A percentile compares a stretch with the other conserved stretches of the same genome.
These are phyloP conservation scores for Pelvicachromis taeniatus DNA, from an alignment of 2,113 vertebrate species.

Conservation along the genomic window DNA sequence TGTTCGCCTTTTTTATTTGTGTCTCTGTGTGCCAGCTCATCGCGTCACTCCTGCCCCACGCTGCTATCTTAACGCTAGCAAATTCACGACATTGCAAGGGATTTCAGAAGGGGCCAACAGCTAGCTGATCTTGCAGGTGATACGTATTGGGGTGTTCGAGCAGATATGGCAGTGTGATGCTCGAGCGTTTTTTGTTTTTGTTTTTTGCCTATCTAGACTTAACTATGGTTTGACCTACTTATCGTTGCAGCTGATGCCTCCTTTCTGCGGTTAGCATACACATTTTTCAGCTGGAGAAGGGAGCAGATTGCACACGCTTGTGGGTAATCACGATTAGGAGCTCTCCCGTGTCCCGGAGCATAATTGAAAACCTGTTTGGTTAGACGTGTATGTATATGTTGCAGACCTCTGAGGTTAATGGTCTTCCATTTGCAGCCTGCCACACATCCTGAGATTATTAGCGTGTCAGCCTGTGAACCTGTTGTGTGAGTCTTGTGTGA, in stretches of 20 bases:
- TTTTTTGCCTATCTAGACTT: not conserved
- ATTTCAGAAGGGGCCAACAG: not conserved
- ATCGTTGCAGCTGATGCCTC: not conserved
- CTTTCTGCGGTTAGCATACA: not conserved
- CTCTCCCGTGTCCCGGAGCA: not conserved
- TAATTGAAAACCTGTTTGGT: not conserved
- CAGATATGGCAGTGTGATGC: not conserved
- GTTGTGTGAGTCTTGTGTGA: constrained; percentile 62
- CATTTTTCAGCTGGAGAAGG: not conserved
- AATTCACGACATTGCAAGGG: not conserved
- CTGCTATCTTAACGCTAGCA: not conserved
- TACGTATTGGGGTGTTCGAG: not conserved
- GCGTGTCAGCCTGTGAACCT: constrained; percentile 47
- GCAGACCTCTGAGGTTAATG: not conserved
- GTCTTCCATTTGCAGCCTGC: constrained; percentile 1
- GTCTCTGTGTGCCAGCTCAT: not conserved
- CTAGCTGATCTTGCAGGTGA: not conserved
- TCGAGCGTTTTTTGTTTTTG: not conserved
- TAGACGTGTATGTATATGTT: not conserved
- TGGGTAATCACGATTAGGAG: not conserved
- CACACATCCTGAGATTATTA: not conserved
- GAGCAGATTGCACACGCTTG: not conserved
- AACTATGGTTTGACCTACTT: constrained; percentile 1
- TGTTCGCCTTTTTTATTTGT: constrained; percentile 16
- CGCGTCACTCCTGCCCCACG: not conserved